Evolutionary conservation across 2,888 invertebrate genomes (phyloP), one percentile per base, ranked within the genome.

Genomic region (Linnaemya tessellans): DNA sequence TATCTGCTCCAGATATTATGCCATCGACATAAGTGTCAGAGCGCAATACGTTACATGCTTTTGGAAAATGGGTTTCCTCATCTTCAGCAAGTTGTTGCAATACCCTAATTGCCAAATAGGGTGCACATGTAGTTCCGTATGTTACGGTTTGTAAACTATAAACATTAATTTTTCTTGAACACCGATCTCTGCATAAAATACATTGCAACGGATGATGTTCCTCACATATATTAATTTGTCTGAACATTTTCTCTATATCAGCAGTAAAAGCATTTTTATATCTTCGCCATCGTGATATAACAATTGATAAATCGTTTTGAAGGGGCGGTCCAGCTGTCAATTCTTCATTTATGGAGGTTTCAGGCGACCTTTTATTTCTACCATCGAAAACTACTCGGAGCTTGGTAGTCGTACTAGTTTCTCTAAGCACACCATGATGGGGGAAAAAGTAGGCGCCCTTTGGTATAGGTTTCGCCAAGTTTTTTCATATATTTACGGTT

Each of bases 201-300:
- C 58, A 58, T 46, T 80, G 71, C 8, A 73, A 71, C 1, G 41
- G n/a, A 11, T 80, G 77, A 22, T 79, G 85, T 46, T 49, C n/a
- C n/a, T n/a, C 18, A 49, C 38, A 43, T 0, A 84, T 70, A 18
- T 56, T 41, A 11, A 80, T 75, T 51, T 81, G 84, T 7, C 80
- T 64, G 43, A 84, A 77, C 71, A 77, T 80, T 68, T 85, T 82
- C 20, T 79, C 75, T 25, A 85, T 3, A 41, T 79, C 85, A 30
- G 83, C 75, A 7, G 43, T 71, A 25, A 83, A 80, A 0, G 38
- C 80, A 35, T 65, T 22, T 67, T 68, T 15, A 68, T 77, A 30
- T 71, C 64, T 77, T 60, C 81, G 30, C 70, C 75, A 82, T 30
- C 70, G 64, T 0, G 64, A 68, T 15, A 75, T 64, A 30, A 77